Conservation (phyloP, 2,797 vertebrate genomes). For the Thalassophryne amazonica region DNA sequence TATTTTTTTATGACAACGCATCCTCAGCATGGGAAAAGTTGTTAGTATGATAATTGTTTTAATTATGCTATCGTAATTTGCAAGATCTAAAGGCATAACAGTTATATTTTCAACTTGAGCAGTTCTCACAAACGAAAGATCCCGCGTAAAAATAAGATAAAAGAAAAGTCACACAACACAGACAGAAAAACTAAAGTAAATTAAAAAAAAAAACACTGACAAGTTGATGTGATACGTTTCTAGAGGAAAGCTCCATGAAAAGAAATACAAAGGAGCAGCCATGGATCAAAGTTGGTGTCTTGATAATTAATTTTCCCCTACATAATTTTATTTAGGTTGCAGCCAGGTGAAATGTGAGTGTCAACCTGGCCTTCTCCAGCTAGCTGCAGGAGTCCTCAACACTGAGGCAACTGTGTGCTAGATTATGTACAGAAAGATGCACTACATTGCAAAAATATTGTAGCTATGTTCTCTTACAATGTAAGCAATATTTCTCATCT, state of each 20-base stretch:
- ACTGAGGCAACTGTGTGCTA: too few relatives aligned
- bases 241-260: neutral
- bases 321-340: too few relatives aligned
- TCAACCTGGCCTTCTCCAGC: too few relatives aligned
- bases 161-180: neutral
- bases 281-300: neutral
- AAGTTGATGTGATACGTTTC: neutral
- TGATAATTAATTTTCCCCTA: neutral
- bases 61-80: slow-evolving; percentile 23
- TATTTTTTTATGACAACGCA: slow-evolving; percentile 24
- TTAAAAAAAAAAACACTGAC: neutral
- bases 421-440: too few relatives aligned
- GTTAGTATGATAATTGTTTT: slow-evolving; percentile 26
- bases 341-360: too few relatives aligned
- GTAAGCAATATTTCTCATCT: too few relatives aligned
- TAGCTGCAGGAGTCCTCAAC: too few relatives aligned
- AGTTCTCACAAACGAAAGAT: slow-evolving; percentile 9
- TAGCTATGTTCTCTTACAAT: too few relatives aligned
- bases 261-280: neutral
- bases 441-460: too few relatives aligned
- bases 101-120: slow-evolving; percentile 1
- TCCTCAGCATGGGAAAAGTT: slow-evolving; percentile 19
- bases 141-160: neutral
- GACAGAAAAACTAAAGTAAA: too few relatives aligned
- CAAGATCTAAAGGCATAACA: slow-evolving; percentile 8